Evolutionary conservation across 2,113 vertebrate genomes (phyloP), one percentile per base, ranked within the genome.

Genomic region (Ailurus styani): DNA sequence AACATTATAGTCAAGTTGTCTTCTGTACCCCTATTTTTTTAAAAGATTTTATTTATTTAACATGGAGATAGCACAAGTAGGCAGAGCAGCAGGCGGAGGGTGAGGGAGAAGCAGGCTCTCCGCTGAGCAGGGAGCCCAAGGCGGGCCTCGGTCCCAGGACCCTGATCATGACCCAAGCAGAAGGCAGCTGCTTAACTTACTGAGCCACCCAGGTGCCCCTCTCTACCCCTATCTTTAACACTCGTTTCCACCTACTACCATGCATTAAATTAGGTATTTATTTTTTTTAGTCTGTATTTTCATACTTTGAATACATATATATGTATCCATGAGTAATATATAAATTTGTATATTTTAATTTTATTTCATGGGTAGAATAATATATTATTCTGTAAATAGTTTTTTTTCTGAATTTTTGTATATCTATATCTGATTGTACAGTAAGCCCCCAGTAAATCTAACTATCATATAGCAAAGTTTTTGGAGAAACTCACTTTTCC

Each of bases 231-330:
- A 27, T 13, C 29, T 13, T 89, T 68, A 47, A 3, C 9, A 27
- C 17, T 79, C n/a, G 2, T 40, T 89, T 52, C 12, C 8, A 34
- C 6, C 47, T 25, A 57, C 29, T 83, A 14, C 29, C 0, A 1
- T 60, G 42, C 70, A 52, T 90, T 60, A 85, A 52, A 79, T 68
- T 72, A 91, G 34, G 4, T 90, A 11, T 70, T 83, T 31, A 40
- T 70, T 73, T 95, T 64, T 62, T 60, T 73, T 31, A 62, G 45
- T 62, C 18, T 62, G 45, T 23, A 95, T 52, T 90, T 90, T 90
- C 55, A 75, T 66, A 66, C 23, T 37, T 79, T n/a, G 12, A 82
- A 52, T 57, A 42, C 5, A 47, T 29, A 25, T 31, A 29, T 55
- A 54, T 20, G 3, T 47, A 31, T 25, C 17, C 23, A 34, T 47